phyloP scores from a whole-genome alignment of 2,888 invertebrate species.

The Drosophila affinis region DNA sequence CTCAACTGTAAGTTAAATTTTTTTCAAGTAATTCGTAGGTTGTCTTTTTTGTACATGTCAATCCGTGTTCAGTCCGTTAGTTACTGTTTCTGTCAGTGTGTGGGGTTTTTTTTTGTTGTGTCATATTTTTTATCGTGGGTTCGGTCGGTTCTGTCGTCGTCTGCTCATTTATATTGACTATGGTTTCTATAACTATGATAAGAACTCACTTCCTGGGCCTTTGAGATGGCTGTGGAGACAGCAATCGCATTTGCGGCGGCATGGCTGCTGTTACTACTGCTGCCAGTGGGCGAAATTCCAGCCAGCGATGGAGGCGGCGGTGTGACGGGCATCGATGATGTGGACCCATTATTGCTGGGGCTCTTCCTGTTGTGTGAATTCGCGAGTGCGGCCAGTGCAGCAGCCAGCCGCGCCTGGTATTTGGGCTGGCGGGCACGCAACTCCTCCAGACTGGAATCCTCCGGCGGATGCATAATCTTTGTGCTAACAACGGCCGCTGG shows the following conservation, averaged over 20 bases:
- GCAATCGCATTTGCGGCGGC: conserved; percentile 82
- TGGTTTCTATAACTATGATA: conserved; percentile 83
- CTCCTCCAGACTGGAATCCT: conserved; percentile 95
- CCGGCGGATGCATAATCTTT: conserved; percentile 96
- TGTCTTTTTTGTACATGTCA: conserved; percentile 71
- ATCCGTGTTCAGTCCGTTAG: conserved; percentile 41
- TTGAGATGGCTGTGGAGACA: conserved; percentile 83
- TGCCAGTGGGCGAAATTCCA: conserved; percentile 76
- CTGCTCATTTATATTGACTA: conserved; percentile 82
- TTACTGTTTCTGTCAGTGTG: neutral
- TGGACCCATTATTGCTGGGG: conserved; percentile 60
- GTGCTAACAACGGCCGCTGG: conserved; percentile 93
- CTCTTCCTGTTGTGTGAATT: conserved; percentile 53
- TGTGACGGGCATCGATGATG: conserved; percentile 79
- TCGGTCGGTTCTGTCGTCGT: conserved; percentile 28
- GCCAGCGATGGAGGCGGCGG: conserved; percentile 67
- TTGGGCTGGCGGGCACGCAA: conserved; percentile 89
- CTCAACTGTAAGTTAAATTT: conserved; percentile 34
- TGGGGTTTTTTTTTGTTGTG: neutral
- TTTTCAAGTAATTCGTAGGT: conserved; percentile 12
- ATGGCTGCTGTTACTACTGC: conserved; percentile 48
- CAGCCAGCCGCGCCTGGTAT: conserved; percentile 86
- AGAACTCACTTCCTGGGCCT: conserved; percentile 84
- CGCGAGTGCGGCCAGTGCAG: conserved; percentile 56
- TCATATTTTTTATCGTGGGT: conserved; percentile 29